phyloP scores from a whole-genome alignment of 1,140 invertebrate genomes.

The Agrypnia vestita region DNA sequence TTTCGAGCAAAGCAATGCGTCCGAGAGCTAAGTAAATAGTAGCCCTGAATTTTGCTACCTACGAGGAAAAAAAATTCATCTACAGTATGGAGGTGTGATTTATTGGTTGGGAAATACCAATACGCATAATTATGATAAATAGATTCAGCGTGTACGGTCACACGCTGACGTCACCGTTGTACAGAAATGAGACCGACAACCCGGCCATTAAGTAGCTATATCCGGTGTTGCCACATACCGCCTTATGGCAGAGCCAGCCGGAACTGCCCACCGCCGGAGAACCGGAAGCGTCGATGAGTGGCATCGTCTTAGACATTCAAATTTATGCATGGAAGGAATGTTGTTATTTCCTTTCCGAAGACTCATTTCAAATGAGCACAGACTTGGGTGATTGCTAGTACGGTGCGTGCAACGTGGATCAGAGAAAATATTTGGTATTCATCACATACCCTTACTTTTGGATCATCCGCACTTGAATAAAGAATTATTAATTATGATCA shows the following conservation, averaged over 20 bases:
- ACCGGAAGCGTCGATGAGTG: constrained; percentile 54
- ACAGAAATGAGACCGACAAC: not conserved
- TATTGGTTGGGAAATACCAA: no score
- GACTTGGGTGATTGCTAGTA: not conserved
- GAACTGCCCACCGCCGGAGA: constrained; percentile 53
- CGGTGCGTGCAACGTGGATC: not conserved
- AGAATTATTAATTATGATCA: no score
- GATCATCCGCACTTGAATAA: no score
- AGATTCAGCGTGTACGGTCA: no score
- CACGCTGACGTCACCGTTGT: not conserved
- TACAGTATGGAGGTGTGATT: no score
- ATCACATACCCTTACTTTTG: no score
- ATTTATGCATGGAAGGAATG: constrained; percentile 42
- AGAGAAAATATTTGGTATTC: no score
- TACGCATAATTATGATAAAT: no score
- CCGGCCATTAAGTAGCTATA: constrained; percentile 26
- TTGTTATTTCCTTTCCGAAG: constrained; percentile 33
- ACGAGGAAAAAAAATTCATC: no score
- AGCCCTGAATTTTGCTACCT: no score
- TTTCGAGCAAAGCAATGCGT: no score
- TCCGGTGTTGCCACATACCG: constrained; percentile 53
- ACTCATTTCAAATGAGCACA: constrained; percentile 14
- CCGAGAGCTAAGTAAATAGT: no score
- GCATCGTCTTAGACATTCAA: constrained; percentile 55
- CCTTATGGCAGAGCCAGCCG: constrained; percentile 45